Conservation (phyloP, 2,888 invertebrate species). For the Herminia tarsipennalis region DNA sequence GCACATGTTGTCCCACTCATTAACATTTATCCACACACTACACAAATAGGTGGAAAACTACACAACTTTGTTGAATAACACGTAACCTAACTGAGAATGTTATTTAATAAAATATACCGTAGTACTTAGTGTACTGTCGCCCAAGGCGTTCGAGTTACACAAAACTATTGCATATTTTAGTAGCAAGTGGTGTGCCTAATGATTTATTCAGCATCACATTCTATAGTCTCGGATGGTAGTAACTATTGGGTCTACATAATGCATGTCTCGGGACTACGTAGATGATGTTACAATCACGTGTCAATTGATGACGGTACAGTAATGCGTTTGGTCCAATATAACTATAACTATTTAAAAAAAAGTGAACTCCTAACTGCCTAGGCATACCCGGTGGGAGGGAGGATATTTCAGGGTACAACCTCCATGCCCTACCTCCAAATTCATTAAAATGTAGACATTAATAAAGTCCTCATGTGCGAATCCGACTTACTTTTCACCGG, state of each 20-base stretch:
- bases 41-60: constrained; percentile 65
- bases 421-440: no score
- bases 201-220: constrained; percentile 80
- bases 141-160: constrained; percentile 80
- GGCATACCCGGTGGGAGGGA: no score
- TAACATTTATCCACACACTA: constrained; percentile 68
- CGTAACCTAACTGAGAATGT: constrained; percentile 64
- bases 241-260: constrained; percentile 73
- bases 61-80: constrained; percentile 68
- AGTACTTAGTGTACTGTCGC: constrained; percentile 67
- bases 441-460: no score
- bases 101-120: constrained; percentile 79
- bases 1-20: constrained; percentile 59
- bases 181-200: constrained; percentile 73
- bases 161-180: constrained; percentile 84
- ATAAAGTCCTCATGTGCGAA: no score
- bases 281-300: constrained; percentile 21
- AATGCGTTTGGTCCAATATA: neutral
- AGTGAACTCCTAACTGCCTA: no score
- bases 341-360: no score
- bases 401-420: no score
- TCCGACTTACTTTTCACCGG: no score
- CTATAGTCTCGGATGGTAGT: constrained; percentile 71
- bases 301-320: constrained; percentile 5
- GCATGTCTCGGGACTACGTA: constrained; percentile 56